Conservation (phyloP, 2,797 vertebrate genomes). For the Euphonia xanthogaster region DNA sequence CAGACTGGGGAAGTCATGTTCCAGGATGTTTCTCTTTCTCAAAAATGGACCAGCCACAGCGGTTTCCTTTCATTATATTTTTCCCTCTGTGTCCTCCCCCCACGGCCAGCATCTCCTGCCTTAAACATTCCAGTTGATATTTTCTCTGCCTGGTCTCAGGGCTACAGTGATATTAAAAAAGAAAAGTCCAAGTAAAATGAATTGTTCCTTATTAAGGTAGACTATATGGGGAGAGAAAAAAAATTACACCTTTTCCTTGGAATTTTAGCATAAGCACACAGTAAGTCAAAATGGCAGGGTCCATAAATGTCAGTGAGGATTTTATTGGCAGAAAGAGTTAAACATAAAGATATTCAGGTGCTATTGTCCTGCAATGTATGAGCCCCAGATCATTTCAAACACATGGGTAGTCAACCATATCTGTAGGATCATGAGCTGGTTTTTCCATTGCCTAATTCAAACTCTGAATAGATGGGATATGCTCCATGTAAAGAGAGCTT, state of each 20-base stretch:
- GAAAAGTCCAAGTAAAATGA: slow-evolving; percentile 9
- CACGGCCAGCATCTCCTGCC: fast-evolving
- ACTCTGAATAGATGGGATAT: background rate
- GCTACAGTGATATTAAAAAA: slow-evolving; percentile 42
- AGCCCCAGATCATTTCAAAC: background rate
- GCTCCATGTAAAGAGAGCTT: background rate
- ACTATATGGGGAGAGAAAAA: background rate
- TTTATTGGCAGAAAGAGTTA: slow-evolving; percentile 52
- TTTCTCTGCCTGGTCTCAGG: slow-evolving; percentile 28
- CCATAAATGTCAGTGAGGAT: slow-evolving; percentile 34
- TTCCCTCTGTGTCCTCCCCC: background rate
- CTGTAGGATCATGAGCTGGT: background rate
- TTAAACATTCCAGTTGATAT: slow-evolving; percentile 31
- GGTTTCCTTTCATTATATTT: background rate
- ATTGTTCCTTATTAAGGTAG: slow-evolving; percentile 19
- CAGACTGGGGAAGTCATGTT: background rate
- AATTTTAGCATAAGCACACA: slow-evolving; percentile 44
- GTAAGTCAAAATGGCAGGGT: slow-evolving; percentile 17
- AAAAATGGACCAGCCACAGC: background rate
- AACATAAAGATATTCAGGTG: background rate
- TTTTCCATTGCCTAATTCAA: background rate
- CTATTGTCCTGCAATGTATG: background rate
- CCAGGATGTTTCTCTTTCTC: background rate
- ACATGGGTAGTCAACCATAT: background rate
- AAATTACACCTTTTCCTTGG: background rate